Evolutionary conservation across 2,113 vertebrate species (phyloP).

Genomic region (Morphnarchus princeps): DNA sequence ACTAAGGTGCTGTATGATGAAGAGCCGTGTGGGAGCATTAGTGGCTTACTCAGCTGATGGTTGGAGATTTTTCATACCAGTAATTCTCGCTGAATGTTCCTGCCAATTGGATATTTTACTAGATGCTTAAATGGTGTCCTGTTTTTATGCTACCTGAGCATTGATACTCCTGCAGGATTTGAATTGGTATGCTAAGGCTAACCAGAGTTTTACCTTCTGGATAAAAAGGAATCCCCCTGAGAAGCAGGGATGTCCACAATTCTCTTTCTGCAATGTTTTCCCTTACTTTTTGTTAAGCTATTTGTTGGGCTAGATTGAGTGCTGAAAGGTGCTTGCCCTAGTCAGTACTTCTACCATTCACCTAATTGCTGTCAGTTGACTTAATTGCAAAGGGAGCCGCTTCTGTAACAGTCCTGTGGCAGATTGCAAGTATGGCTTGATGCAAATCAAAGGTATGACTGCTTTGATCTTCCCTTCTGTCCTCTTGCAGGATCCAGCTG

Average conservation of each 20-base stretch:
- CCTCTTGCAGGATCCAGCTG: constrained; percentile 88
- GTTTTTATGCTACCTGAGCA: neutral
- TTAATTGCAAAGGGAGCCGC: neutral
- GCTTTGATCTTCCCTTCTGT: neutral
- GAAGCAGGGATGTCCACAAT: neutral
- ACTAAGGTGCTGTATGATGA: constrained; percentile 83
- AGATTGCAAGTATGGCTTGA: neutral
- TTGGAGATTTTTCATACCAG: neutral
- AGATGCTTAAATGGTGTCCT: neutral
- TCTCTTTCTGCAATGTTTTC: neutral
- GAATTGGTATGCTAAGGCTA: neutral
- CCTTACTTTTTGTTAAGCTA: neutral
- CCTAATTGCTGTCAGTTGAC: neutral
- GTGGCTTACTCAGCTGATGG: neutral
- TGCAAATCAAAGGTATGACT: neutral
- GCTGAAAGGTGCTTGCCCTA: neutral
- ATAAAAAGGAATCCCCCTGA: neutral
- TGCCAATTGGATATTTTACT: neutral
- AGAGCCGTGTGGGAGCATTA: neutral
- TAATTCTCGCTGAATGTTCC: neutral
- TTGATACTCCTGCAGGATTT: neutral
- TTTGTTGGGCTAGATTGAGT: neutral
- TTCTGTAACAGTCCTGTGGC: neutral
- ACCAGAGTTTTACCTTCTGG: neutral
- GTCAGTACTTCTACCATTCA: neutral